Evolutionary conservation across 2,113 vertebrate species (phyloP).

Genomic region (Sceloporus tristichus): DNA sequence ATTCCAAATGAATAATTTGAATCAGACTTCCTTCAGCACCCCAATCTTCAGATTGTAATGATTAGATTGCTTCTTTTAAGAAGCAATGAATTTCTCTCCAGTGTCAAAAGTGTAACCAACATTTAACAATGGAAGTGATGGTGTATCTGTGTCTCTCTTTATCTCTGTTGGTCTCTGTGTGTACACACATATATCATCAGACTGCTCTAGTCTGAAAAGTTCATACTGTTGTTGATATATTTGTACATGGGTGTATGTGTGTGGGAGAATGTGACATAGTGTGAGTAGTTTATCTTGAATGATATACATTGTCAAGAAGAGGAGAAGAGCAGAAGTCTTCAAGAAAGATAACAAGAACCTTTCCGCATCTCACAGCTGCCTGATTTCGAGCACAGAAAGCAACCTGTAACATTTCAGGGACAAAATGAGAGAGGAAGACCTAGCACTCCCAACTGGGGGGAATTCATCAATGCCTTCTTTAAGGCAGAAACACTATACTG

Average conservation of each 20-base stretch:
- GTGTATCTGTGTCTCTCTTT: not conserved
- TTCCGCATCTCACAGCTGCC: not conserved
- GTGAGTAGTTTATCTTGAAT: slow-evolving; percentile 24
- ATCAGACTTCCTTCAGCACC: no score
- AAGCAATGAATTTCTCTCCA: no score
- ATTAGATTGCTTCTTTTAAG: no score
- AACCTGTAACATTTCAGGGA: slow-evolving; percentile 16
- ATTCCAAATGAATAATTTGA: no score
- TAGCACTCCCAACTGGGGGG: not conserved
- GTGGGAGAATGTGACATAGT: not conserved
- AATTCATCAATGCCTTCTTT: not conserved
- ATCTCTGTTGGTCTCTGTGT: not conserved
- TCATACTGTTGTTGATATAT: not conserved
- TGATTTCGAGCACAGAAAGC: not conserved
- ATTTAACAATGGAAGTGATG: not conserved
- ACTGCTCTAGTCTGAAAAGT: not conserved
- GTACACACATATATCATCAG: not conserved
- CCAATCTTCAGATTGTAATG: no score
- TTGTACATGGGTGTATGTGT: not conserved
- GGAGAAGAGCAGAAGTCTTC: not conserved
- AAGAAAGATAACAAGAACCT: not conserved
- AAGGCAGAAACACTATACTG: no score
- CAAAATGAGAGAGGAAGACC: slow-evolving; percentile 10
- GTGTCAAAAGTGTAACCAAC: no score
- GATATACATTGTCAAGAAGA: slow-evolving; percentile 15